Conservation (phyloP, 2,888 invertebrate species). For the Miltochrista miniata region DNA sequence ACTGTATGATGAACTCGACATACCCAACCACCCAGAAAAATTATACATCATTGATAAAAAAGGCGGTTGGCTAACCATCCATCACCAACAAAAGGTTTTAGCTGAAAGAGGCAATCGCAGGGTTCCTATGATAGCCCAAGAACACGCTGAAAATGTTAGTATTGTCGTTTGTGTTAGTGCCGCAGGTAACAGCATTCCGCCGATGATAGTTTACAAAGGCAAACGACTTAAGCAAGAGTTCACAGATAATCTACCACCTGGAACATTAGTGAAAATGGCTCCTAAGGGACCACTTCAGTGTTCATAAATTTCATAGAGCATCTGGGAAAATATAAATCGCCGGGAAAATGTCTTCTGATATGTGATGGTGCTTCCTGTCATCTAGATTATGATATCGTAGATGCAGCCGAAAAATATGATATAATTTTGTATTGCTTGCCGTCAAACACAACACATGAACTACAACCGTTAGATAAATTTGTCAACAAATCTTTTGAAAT, state of each 20-base stretch:
- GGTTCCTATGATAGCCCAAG: constrained; percentile 21
- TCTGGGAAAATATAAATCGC: constrained; percentile 20
- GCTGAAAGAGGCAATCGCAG: constrained; percentile 21
- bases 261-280: constrained; percentile 18
- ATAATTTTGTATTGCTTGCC: too few relatives aligned
- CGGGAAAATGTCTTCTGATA: constrained; percentile 24
- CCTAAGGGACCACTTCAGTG: constrained; percentile 20
- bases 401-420: constrained; percentile 21
- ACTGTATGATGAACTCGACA: constrained; percentile 19
- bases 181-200: constrained; percentile 14
- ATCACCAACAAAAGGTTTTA: neutral
- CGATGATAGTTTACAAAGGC: constrained; percentile 25
- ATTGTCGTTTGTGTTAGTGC: constrained; percentile 19
- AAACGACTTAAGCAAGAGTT: constrained; percentile 23
- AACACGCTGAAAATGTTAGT: constrained; percentile 17
- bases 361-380: too few relatives aligned
- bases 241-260: constrained; percentile 21
- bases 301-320: constrained; percentile 13
- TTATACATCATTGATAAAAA: constrained; percentile 27
- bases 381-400: constrained; percentile 24
- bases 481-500: constrained; percentile 27
- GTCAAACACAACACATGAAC: too few relatives aligned
- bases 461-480: constrained; percentile 32
- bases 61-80: neutral
- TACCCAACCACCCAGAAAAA: constrained; percentile 25